Percentiles rank a stretch among this genome's conserved stretches.
Conservation (phyloP, 1,140 invertebrate species). For the Drosophila pallidifrons region DNA sequence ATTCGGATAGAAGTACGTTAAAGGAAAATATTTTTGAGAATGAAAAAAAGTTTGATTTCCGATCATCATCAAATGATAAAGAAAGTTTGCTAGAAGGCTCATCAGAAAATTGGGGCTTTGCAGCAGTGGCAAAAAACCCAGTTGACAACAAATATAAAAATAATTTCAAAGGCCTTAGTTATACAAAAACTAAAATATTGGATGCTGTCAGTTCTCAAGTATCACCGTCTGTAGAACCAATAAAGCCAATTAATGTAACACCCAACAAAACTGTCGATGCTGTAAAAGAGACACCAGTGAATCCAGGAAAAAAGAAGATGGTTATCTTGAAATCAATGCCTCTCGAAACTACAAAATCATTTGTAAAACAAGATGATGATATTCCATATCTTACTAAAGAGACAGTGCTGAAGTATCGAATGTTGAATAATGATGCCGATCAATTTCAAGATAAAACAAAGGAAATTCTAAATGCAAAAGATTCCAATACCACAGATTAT, state of each 20-base stretch:
- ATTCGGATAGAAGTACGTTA: constrained; percentile 74
- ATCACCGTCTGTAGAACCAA: constrained; percentile 32
- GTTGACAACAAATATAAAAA: constrained; percentile 76
- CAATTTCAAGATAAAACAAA: constrained; percentile 39
- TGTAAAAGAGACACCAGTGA: constrained; percentile 23
- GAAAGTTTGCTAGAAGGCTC: constrained; percentile 48
- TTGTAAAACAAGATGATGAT: constrained; percentile 65
- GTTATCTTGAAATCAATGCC: constrained; percentile 76
- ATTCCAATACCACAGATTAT: constrained; percentile 23
- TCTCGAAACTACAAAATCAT: constrained; percentile 58
- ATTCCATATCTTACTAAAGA: constrained; percentile 80
- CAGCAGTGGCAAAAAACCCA: constrained; percentile 88
- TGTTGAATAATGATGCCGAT: constrained; percentile 66
- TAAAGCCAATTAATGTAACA: constrained; percentile 21
- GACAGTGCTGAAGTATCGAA: constrained; percentile 73
- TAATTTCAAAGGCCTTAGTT: constrained; percentile 50
- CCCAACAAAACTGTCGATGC: constrained; percentile 23
- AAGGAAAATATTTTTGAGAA: constrained; percentile 75
- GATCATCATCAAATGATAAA: constrained; percentile 38
- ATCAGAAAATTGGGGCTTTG: constrained; percentile 91
- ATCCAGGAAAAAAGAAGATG: constrained; percentile 67
- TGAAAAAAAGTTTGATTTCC: constrained; percentile 57
- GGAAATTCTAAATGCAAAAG: constrained; percentile 16
- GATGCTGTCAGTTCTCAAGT: constrained; percentile 17
- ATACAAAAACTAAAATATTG: constrained; percentile 29